Conservation (phyloP, 1,140 invertebrate species). For the Sminthurinus signatus region DNA sequence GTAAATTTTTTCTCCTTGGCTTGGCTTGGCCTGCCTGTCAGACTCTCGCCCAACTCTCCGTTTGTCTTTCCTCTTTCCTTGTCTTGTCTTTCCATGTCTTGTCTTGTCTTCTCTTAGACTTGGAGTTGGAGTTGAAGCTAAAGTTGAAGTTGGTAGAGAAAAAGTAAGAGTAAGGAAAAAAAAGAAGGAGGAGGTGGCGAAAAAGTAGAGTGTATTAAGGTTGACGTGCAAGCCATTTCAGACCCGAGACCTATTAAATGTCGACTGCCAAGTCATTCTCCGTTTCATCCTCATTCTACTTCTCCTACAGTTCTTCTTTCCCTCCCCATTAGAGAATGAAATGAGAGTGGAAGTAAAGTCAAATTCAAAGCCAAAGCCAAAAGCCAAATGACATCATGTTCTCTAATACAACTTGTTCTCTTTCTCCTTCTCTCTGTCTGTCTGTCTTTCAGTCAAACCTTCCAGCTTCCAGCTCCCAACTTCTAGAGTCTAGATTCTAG, state of each 20-base stretch:
- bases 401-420: too few species aligned
- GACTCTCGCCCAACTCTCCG: neutral
- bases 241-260: slow-evolving; percentile 7
- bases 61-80: neutral
- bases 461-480: neutral
- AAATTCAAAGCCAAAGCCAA: too few species aligned
- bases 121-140: too few species aligned
- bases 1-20: slow-evolving; percentile 12
- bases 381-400: too few species aligned
- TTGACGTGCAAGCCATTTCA: slow-evolving; percentile 12
- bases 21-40: neutral
- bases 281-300: too few species aligned
- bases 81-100: neutral
- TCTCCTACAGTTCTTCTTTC: too few species aligned
- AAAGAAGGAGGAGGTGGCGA: slow-evolving; percentile 19
- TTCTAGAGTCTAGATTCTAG: too few species aligned
- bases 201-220: slow-evolving; percentile 16
- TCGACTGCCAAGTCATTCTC: slow-evolving; percentile 9
- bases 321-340: too few species aligned
- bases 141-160: neutral
- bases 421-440: neutral
- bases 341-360: too few species aligned
- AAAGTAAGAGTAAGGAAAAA: neutral
- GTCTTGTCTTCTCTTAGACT: too few species aligned
- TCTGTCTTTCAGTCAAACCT: neutral